Evolutionary conservation across 2,113 vertebrate species (phyloP).

Genomic region (Sinocyclocheilus anophthalmus): DNA sequence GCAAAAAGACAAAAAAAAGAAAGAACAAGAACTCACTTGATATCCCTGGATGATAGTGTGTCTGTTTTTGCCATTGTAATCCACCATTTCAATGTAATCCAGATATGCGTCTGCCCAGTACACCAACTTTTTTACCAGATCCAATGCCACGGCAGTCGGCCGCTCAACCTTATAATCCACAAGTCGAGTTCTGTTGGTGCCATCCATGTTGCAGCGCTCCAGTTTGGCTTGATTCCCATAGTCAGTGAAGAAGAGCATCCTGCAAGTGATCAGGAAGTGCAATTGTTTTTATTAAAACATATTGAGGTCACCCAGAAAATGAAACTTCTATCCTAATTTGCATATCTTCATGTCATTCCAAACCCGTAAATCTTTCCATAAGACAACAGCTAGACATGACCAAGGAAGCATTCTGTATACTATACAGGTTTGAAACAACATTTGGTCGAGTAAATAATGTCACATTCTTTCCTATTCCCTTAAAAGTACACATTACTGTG

Average conservation of each 20-base stretch:
- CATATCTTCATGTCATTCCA: neutral
- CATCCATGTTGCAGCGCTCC: constrained; percentile 96
- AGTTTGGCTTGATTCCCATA: constrained; percentile 91
- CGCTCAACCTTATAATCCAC: constrained; percentile 88
- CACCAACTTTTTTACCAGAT: constrained; percentile 90
- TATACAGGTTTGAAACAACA: neutral
- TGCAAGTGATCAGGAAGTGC: constrained; percentile 69
- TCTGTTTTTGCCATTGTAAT: constrained; percentile 91
- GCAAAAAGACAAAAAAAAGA: neutral
- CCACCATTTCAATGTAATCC: constrained; percentile 91
- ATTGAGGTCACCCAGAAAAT: neutral
- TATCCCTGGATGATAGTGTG: constrained; percentile 85
- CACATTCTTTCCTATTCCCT: constrained; percentile 6
- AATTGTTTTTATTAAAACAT: neutral
- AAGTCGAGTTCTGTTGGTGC: constrained; percentile 89
- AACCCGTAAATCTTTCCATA: neutral
- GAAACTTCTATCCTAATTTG: neutral
- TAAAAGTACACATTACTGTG: neutral
- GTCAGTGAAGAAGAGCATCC: constrained; percentile 98
- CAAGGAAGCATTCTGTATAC: too few relatives aligned
- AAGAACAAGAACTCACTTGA: constrained; percentile 80
- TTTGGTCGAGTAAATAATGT: neutral
- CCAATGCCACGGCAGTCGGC: constrained; percentile 88
- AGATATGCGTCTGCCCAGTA: constrained; percentile 97
- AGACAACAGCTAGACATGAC: too few relatives aligned